A percentile compares a stretch with the other conserved stretches of the same genome.
These are phyloP conservation scores for Gnathonemus longibarbis DNA, from an alignment of 2,113 vertebrate genomes.

Conservation along the genomic window DNA sequence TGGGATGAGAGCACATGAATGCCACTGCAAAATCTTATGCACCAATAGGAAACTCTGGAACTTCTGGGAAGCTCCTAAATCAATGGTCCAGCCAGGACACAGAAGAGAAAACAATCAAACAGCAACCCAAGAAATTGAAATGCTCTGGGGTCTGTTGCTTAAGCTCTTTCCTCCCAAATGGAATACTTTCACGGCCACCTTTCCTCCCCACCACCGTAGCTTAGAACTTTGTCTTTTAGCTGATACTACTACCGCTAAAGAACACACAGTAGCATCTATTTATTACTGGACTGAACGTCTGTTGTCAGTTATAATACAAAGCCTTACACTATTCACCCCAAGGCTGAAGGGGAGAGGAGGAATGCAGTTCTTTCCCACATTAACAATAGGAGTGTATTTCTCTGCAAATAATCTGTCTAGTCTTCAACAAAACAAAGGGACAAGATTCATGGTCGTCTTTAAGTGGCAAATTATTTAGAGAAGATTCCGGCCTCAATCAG, in stretches of 20 bases:
- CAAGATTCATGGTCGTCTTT: neutral
- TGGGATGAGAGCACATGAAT: too few species aligned
- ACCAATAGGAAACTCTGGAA: neutral
- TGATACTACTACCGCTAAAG: neutral
- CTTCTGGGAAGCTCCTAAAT: neutral
- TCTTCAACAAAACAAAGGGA: neutral
- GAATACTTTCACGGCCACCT: neutral
- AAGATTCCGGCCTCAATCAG: neutral
- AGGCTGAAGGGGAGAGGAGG: neutral
- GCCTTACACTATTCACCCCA: conserved; percentile 3
- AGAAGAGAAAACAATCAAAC: conserved; percentile 7
- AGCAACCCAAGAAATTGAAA: conserved; percentile 17
- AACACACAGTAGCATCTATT: neutral
- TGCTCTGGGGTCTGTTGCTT: conserved; percentile 10
- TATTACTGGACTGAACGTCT: neutral
- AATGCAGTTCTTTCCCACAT: neutral
- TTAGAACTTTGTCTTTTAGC: neutral
- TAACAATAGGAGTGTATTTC: neutral
- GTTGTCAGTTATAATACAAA: neutral
- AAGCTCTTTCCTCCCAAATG: conserved; percentile 7
- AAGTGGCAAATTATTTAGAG: neutral
- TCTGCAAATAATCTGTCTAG: neutral
- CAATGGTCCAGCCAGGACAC: neutral
- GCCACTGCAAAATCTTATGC: too few species aligned
- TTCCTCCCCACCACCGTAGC: neutral